phyloP scores from a whole-genome alignment of 2,888 invertebrate species.

The Brachynemurus nebulosus region DNA sequence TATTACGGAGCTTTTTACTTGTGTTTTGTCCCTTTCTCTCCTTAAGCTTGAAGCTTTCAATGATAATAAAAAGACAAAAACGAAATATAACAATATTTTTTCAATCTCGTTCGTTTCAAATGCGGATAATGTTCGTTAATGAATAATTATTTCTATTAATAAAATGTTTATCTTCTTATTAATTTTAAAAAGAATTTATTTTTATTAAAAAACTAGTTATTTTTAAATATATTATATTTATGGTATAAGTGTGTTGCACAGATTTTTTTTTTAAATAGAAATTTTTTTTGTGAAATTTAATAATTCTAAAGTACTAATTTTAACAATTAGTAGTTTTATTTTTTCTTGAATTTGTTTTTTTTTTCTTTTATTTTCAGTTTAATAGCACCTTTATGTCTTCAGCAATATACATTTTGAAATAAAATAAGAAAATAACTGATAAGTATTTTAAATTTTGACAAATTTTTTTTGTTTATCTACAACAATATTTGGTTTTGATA shows the following conservation, averaged over 20 bases:
- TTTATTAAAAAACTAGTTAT: neutral
- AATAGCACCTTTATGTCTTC: conserved; percentile 5
- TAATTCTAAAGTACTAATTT: no score
- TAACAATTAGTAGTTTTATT: no score
- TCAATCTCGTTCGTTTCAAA: no score
- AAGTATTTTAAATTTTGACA: neutral
- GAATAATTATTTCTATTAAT: no score
- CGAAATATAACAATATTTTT: no score
- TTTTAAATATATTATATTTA: neutral
- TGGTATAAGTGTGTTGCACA: neutral
- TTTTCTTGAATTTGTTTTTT: neutral
- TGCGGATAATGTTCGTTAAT: no score
- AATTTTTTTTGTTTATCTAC: no score
- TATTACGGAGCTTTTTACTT: neutral
- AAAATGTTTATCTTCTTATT: no score
- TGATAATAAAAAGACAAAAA: neutral
- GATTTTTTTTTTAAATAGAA: neutral
- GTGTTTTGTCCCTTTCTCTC: neutral
- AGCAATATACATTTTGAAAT: conserved; percentile 4
- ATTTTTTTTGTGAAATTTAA: neutral
- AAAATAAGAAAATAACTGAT: neutral
- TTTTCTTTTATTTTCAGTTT: neutral
- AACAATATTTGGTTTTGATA: no score
- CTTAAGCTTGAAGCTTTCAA: neutral
- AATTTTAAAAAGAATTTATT: no score